A percentile compares a stretch with the other conserved stretches of the same genome.
phyloP scores from a whole-genome alignment of 2,888 invertebrate species.

The Nomada flava region DNA sequence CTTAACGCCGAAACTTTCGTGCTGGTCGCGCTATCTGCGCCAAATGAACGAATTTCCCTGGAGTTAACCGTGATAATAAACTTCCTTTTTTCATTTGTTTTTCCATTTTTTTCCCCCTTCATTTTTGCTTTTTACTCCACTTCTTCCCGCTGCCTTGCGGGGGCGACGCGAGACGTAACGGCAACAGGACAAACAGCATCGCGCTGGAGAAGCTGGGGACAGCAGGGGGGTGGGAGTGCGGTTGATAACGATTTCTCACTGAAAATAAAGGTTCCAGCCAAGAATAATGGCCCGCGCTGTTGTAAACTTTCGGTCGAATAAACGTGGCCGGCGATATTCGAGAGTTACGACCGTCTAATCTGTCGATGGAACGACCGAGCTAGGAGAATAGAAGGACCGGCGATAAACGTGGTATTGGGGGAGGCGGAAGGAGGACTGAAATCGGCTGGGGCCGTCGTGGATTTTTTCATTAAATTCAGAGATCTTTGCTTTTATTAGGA shows the following conservation, averaged over 20 bases:
- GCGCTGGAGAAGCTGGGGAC: constrained; percentile 52
- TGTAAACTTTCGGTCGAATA: constrained; percentile 35
- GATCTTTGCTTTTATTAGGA: no score
- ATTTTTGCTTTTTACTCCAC: background rate
- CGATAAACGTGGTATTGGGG: background rate
- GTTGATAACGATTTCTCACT: constrained; percentile 58
- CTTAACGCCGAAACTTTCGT: constrained; percentile 67
- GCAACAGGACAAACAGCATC: constrained; percentile 56
- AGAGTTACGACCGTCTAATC: constrained; percentile 36
- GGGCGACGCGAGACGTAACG: constrained; percentile 44
- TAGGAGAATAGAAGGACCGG: background rate
- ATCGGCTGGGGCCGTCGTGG: no score
- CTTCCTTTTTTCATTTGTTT: constrained; percentile 44
- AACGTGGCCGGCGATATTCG: constrained; percentile 36
- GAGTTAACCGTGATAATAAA: constrained; percentile 68
- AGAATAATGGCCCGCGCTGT: constrained; percentile 32
- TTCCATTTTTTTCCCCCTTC: no score
- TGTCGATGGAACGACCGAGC: constrained; percentile 17
- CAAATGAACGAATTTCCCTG: constrained; percentile 68
- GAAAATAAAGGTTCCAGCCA: constrained; percentile 45
- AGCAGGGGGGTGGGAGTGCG: constrained; percentile 38
- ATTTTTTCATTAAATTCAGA: no score
- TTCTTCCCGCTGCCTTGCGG: background rate
- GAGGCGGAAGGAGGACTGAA: background rate
- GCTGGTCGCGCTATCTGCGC: constrained; percentile 58